A percentile compares a stretch with the other conserved stretches of the same genome.
phyloP scores from a whole-genome alignment of 53 echinoderm and acorn worm species.

The Mesocentrotus franciscanus region DNA sequence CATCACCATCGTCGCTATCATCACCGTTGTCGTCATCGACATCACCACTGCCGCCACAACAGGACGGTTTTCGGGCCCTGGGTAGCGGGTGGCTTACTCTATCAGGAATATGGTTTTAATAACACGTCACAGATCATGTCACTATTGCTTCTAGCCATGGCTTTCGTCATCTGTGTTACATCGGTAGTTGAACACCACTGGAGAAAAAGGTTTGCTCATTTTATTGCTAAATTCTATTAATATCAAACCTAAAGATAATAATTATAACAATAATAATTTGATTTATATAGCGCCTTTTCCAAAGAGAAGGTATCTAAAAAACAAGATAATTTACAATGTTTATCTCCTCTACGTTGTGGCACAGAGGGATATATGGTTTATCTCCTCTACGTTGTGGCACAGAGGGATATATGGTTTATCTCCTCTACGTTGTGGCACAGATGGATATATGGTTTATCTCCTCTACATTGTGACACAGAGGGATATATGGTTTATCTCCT shows the following conservation, averaged over 20 bases:
- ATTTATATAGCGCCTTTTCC: not conserved
- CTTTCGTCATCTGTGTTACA: not conserved
- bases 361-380: too few relatives aligned
- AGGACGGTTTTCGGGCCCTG: conserved; percentile 36
- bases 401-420: too few relatives aligned
- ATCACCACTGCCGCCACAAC: not conserved
- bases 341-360: too few relatives aligned
- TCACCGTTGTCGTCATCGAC: not conserved
- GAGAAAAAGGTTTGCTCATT: conserved; percentile 8
- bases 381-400: too few relatives aligned
- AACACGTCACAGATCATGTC: conserved; percentile 37
- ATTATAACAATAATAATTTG: too few relatives aligned
- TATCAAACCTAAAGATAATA: not conserved
- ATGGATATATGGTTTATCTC: too few relatives aligned
- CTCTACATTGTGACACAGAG: too few relatives aligned
- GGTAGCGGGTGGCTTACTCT: conserved; percentile 45
- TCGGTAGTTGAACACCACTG: conserved; percentile 36
- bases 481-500: too few relatives aligned
- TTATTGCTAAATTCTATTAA: not conserved
- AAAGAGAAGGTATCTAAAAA: not conserved
- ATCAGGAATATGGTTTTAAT: conserved; percentile 17
- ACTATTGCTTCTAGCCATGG: not conserved
- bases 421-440: too few relatives aligned
- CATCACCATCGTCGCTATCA: not conserved
- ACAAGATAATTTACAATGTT: too few relatives aligned